A percentile compares a stretch with the other conserved stretches of the same genome.
phyloP scores from a whole-genome alignment of 2,113 vertebrate species.

The Galeopterus variegatus region DNA sequence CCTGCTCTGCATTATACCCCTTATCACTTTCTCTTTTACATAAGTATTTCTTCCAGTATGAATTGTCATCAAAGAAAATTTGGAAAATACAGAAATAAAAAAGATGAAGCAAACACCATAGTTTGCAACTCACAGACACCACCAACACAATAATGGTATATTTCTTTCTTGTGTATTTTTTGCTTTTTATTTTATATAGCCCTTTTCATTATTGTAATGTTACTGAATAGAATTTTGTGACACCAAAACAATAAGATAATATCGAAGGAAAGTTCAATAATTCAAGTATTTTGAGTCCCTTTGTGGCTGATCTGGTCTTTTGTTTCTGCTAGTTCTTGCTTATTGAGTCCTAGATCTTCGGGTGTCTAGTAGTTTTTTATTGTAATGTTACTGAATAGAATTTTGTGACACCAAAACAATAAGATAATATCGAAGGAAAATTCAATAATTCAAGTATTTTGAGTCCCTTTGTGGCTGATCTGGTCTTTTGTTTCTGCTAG shows the following conservation, averaged over 20 bases:
- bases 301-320: neutral
- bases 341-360: neutral
- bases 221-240: neutral
- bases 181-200: neutral
- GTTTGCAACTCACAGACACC: neutral
- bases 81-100: constrained; percentile 13
- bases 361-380: neutral
- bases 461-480: neutral
- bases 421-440: neutral
- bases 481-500: neutral
- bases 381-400: neutral
- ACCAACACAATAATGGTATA: neutral
- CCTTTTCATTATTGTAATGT: neutral
- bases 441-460: neutral
- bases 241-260: neutral
- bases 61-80: neutral
- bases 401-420: neutral
- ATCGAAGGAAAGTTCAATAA: neutral
- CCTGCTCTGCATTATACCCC: neutral
- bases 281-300: neutral
- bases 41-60: neutral
- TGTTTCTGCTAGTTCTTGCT: neutral
- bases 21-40: neutral
- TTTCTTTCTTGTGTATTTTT: neutral
- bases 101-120: neutral